Conservation (phyloP, 1,140 invertebrate genomes). For the Centruroides vittatus region DNA sequence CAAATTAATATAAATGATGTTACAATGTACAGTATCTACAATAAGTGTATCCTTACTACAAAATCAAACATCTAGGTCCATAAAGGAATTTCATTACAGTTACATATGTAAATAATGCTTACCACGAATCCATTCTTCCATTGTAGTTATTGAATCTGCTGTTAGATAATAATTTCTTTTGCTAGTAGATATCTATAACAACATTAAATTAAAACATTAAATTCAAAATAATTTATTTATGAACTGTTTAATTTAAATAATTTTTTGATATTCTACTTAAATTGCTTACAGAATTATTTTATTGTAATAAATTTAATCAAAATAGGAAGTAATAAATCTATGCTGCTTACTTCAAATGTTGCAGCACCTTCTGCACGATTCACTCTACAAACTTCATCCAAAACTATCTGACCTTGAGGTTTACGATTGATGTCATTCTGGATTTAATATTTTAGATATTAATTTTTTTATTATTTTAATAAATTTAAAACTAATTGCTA, state of each 20-base stretch:
- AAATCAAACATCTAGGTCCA: too few relatives aligned
- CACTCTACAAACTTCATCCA: constrained; percentile 84
- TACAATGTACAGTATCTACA: too few relatives aligned
- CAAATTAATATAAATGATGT: too few relatives aligned
- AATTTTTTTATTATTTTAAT: too few relatives aligned
- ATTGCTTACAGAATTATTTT: too few relatives aligned
- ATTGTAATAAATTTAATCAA: too few relatives aligned
- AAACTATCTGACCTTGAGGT: constrained; percentile 75
- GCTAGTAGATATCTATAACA: constrained; percentile 10
- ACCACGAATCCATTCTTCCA: constrained; percentile 77
- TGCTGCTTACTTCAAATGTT: constrained; percentile 48
- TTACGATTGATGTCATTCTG: constrained; percentile 47
- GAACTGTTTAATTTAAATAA: not conserved
- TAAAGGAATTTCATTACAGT: too few relatives aligned
- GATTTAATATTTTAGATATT: not conserved
- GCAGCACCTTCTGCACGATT: constrained; percentile 76
- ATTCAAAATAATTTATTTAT: not conserved
- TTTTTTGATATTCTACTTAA: not conserved
- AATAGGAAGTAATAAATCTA: too few relatives aligned
- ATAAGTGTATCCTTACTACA: too few relatives aligned
- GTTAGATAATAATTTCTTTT: constrained; percentile 71
- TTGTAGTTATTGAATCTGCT: constrained; percentile 75
- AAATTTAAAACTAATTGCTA: too few relatives aligned
- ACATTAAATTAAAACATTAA: not conserved
- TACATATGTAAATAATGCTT: not conserved